Evolutionary conservation across 2,797 vertebrate species (phyloP).

Genomic region (Molossus alvarezi): DNA sequence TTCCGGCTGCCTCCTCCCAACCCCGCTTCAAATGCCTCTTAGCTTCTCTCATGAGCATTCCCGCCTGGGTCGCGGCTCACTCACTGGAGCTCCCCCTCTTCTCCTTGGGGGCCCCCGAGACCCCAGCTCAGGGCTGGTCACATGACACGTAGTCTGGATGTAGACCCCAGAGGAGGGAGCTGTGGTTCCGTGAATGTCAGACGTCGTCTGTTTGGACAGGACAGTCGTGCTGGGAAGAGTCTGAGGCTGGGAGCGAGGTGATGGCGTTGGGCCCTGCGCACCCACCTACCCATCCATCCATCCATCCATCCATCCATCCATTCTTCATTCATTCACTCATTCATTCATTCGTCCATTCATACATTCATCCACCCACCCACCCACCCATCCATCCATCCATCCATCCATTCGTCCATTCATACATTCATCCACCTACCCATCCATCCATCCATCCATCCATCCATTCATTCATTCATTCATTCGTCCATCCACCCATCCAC

Average conservation of each 20-base stretch:
- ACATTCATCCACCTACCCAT: no score
- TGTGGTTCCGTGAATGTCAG: neutral
- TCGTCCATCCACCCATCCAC: no score
- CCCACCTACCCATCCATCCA: no score
- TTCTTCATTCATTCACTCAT: no score
- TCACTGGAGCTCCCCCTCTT: neutral
- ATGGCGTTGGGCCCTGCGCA: fast-evolving
- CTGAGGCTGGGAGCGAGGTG: neutral
- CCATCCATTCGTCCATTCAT: no score
- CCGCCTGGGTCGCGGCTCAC: neutral
- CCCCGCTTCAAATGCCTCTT: fast-evolving
- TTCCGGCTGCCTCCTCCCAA: neutral
- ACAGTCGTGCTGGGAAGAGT: neutral
- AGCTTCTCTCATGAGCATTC: fast-evolving
- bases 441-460: no score
- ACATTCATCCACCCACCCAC: no score
- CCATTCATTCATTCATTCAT: neutral
- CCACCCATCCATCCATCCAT: no score
- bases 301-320: neutral
- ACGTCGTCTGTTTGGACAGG: fast-evolving
- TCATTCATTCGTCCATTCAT: no score
- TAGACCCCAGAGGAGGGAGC: neutral
- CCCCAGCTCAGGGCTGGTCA: neutral
- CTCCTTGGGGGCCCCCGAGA: neutral
- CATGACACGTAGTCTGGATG: fast-evolving